A percentile compares a stretch with the other conserved stretches of the same genome.
Evolutionary conservation across 2,888 invertebrate species (phyloP).

Genomic region (Desoria tigrina): DNA sequence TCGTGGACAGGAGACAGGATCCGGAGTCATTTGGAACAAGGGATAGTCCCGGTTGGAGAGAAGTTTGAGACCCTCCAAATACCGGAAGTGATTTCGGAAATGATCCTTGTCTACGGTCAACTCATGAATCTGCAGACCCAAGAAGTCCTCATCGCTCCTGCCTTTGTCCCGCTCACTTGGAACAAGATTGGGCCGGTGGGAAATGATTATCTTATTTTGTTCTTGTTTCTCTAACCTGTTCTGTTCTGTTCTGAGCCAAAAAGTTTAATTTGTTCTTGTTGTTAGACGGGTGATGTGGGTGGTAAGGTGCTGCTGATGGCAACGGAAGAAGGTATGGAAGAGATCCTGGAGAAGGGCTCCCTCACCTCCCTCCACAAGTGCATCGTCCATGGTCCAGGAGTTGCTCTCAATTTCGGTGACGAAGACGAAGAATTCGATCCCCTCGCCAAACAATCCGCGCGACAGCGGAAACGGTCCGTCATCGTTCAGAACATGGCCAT

Average conservation of each 20-base stretch:
- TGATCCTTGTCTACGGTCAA: slow-evolving; percentile 63
- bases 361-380: slow-evolving; percentile 8
- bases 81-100: slow-evolving; percentile 63
- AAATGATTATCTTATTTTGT: too few relatives aligned
- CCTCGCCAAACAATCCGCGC: background rate
- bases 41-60: slow-evolving; percentile 63
- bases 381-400: slow-evolving; percentile 10
- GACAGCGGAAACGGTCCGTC: too few relatives aligned
- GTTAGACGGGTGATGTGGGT: too few relatives aligned
- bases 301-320: slow-evolving; percentile 11
- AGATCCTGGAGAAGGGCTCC: slow-evolving; percentile 17
- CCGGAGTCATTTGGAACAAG: slow-evolving; percentile 62
- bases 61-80: slow-evolving; percentile 62
- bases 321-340: slow-evolving; percentile 34
- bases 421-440: background rate
- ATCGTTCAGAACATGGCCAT: too few relatives aligned
- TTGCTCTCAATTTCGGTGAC: slow-evolving; percentile 6
- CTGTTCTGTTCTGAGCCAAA: too few relatives aligned
- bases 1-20: slow-evolving; percentile 63
- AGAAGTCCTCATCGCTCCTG: slow-evolving; percentile 63
- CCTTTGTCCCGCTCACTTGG: slow-evolving; percentile 62
- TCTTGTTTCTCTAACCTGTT: too few relatives aligned
- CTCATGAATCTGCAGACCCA: slow-evolving; percentile 62
- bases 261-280: too few relatives aligned
- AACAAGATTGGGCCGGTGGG: slow-evolving; percentile 35